Percentiles rank a stretch among this genome's conserved stretches.
These are phyloP conservation scores for Pterostichus madidus DNA, from an alignment of 2,888 invertebrate genomes.

Conservation along the genomic window DNA sequence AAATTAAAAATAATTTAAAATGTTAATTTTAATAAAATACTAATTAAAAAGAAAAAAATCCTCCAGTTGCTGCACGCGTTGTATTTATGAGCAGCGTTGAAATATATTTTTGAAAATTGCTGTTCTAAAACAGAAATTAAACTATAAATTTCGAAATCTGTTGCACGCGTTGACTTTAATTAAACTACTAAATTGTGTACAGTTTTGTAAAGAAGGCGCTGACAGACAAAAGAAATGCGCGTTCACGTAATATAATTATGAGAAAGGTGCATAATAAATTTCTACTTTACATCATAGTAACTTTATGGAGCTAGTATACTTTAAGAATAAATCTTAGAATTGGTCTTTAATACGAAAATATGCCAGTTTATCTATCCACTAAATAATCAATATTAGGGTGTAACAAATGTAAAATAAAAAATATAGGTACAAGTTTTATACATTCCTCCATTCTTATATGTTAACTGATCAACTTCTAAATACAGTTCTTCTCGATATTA, in stretches of 20 bases:
- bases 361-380: too few species aligned
- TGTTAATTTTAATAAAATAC: conserved; percentile 9
- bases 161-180: conserved; percentile 45
- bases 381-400: too few species aligned
- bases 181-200: conserved; percentile 51
- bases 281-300: not conserved
- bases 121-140: conserved; percentile 40
- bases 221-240: conserved; percentile 40
- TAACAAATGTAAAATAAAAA: too few species aligned
- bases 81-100: conserved; percentile 4
- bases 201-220: conserved; percentile 32
- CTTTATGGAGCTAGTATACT: not conserved
- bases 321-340: too few species aligned
- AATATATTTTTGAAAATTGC: conserved; percentile 16
- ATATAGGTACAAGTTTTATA: too few species aligned
- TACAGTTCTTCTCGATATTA: too few species aligned
- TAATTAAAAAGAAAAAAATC: conserved; percentile 30
- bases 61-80: not conserved
- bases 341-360: too few species aligned
- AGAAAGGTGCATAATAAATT: conserved; percentile 39
- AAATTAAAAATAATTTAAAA: conserved; percentile 1
- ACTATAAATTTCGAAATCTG: conserved; percentile 54
- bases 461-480: too few species aligned
- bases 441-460: too few species aligned
- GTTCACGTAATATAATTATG: conserved; percentile 52